Evolutionary conservation across 2,113 vertebrate genomes (phyloP), one percentile per base, ranked within the genome.

Genomic region (Ondatra zibethicus): DNA sequence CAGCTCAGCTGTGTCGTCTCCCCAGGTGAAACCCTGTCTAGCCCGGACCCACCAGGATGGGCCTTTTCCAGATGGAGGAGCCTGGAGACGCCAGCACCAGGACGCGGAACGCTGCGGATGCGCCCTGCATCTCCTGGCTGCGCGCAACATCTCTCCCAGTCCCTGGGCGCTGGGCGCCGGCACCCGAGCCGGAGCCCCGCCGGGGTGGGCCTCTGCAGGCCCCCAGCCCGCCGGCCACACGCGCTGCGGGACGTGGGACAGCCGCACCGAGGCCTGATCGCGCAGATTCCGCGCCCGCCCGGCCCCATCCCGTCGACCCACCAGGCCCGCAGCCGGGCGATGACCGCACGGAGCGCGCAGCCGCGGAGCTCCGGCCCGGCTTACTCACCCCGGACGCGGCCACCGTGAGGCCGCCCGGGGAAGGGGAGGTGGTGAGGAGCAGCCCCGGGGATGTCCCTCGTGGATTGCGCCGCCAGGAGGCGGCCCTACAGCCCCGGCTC

Each of bases 381-480:
- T 12, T 12, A 91, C 97, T 97, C 90, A 96, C 96, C 86, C 33
- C 2, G 16, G 45, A 52, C 2, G 7, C 39, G 0, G 82, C 65
- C 2, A 4, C 65, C 0, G 23, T 1, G 3, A 61, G 23, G 3
- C 58, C 1, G n/a, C 0, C 1, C 1, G 4, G 23, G n/a, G 23
- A 36, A 33, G 3, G 0, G 2, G 55, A 63, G 42, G 55, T 5
- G 8, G 45, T 0, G 23, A 52, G 36, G 8, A 88, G 66, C 50
- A 88, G 36, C 7, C 3, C 27, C 29, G 45, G 4, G n/a, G 31
- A 70, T 94, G 81, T 68, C 84, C 47, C 8, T 23, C 1, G 2
- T 17, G 96, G 82, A 23, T 95, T 52, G 75, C 50, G 76, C 19
- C 55, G 31, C 73, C 50, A 7, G 14, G 88, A 80, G 92, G 88